A percentile compares a stretch with the other conserved stretches of the same genome.
Evolutionary conservation across 2,888 invertebrate genomes (phyloP).

Genomic region (Tineola bisselliella): DNA sequence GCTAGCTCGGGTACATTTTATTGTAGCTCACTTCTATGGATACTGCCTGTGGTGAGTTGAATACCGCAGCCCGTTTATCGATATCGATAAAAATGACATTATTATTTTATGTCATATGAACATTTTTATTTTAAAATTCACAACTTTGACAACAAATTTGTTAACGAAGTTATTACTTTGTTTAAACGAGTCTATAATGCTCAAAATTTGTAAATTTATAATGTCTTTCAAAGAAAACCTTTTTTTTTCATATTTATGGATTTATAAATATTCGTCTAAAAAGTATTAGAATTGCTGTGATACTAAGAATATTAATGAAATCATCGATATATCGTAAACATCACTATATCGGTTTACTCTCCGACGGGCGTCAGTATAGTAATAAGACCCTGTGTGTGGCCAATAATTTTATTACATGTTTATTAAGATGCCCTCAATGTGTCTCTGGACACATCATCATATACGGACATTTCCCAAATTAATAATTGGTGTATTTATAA

Average conservation of each 20-base stretch:
- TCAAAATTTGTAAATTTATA: no score
- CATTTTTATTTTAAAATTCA: neutral
- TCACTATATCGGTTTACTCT: slow-evolving; percentile 52
- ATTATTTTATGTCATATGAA: neutral
- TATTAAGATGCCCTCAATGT: slow-evolving; percentile 37
- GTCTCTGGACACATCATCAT: neutral
- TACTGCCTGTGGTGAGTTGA: slow-evolving; percentile 40
- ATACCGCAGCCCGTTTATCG: slow-evolving; percentile 34
- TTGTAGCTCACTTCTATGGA: slow-evolving; percentile 63
- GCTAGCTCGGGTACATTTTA: slow-evolving; percentile 66
- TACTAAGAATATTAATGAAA: neutral
- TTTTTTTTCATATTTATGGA: no score
- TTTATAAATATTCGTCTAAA: no score
- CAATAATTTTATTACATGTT: slow-evolving; percentile 64
- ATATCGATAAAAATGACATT: slow-evolving; percentile 46
- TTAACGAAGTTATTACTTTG: neutral
- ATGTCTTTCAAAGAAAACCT: no score
- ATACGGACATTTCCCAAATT: neutral
- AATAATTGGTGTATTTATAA: neutral
- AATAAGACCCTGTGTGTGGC: slow-evolving; percentile 55
- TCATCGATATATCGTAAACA: slow-evolving; percentile 25
- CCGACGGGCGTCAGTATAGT: slow-evolving; percentile 52
- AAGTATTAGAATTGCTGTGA: neutral
- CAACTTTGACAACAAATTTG: neutral
- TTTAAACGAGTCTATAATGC: neutral